Base-by-base conservation (phyloP, 2,113 vertebrate species). In the Gallinago jamesoni region DNA sequence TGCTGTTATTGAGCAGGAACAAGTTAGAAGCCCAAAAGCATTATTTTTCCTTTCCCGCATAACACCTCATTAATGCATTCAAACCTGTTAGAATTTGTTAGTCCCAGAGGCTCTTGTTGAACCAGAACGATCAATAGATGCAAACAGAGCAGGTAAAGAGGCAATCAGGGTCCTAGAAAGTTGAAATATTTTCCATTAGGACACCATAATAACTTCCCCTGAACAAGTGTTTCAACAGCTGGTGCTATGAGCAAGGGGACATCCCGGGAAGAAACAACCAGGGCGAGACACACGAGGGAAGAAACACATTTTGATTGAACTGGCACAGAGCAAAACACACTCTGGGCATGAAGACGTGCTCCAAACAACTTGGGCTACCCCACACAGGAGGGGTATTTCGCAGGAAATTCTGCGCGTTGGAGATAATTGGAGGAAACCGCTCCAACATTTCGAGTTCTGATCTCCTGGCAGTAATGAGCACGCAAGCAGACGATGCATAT, bases 401-500 rank as follows among this genome's bases (percentile, higher is more conserved):
- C 82, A 73, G 80, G 91, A 85, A 94, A 86, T 95, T 87, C 91
- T 94, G 94, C 60, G 5, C 55, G 53, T 57, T 25, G 87, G 84
- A 82, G 75, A 84, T 92, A 94, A 90, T 81, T 95, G 92, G 80
- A 97, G 87, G 89, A 94, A 98, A 95, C 64, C 0, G 1, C 93
- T 96, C 95, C 88, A 94, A 8, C 18, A 12, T 93, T 87, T n/a
- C 8, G 10, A 93, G 83, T 97, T 97, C 95, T 94, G 96, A 97
- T 96, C 93, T 96, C 96, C 97, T 96, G 21, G 10, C 97, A 84
- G 79, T 97, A 97, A 97, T 67, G 75, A 98, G 94, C 39, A 1
- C 84, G 68, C 92, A 91, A 94, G 94, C 96, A 97, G 97, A 82
- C 43, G 89, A 96, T 98, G 96, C 97, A 98, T 98, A 98, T 97